phyloP scores from a whole-genome alignment of 2,797 vertebrate species.

The Xyrichtys novacula region DNA sequence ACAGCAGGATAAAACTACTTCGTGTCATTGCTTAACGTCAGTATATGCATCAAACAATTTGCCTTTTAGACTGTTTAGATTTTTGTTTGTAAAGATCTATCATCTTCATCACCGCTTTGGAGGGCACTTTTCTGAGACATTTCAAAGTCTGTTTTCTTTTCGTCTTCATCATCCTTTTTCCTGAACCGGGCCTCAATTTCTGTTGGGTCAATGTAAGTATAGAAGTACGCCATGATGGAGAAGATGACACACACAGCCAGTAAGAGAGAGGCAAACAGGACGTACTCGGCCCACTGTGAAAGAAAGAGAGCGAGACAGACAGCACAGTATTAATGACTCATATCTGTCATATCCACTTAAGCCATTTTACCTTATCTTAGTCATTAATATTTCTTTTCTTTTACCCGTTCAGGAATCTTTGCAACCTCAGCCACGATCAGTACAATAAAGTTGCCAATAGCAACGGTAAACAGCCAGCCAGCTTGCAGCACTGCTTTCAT shows the following conservation, averaged over 20 bases:
- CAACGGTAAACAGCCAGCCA: constrained; percentile 93
- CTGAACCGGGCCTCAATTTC: constrained; percentile 90
- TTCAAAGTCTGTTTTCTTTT: constrained; percentile 66
- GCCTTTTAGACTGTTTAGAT: constrained; percentile 62
- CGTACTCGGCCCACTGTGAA: constrained; percentile 92
- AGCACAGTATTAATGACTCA: constrained; percentile 12
- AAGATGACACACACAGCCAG: constrained; percentile 91
- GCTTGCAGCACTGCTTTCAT: constrained; percentile 98
- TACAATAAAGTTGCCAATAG: constrained; percentile 95
- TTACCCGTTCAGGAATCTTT: constrained; percentile 88
- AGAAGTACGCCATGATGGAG: constrained; percentile 93
- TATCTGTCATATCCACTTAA: background rate
- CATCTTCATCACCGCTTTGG: constrained; percentile 12
- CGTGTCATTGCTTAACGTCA: background rate
- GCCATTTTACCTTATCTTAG: background rate
- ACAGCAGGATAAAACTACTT: constrained; percentile 1
- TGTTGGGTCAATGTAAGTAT: constrained; percentile 91
- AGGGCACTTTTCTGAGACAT: constrained; percentile 55
- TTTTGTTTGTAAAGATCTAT: constrained; percentile 47
- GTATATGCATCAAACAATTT: background rate
- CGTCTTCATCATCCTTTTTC: constrained; percentile 65
- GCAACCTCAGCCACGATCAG: constrained; percentile 91
- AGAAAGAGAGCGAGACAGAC: constrained; percentile 24
- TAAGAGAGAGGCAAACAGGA: constrained; percentile 92
- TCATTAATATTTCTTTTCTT: background rate